phyloP scores from a whole-genome alignment of 2,888 invertebrate genomes.

The Epirrhoe tristata region DNA sequence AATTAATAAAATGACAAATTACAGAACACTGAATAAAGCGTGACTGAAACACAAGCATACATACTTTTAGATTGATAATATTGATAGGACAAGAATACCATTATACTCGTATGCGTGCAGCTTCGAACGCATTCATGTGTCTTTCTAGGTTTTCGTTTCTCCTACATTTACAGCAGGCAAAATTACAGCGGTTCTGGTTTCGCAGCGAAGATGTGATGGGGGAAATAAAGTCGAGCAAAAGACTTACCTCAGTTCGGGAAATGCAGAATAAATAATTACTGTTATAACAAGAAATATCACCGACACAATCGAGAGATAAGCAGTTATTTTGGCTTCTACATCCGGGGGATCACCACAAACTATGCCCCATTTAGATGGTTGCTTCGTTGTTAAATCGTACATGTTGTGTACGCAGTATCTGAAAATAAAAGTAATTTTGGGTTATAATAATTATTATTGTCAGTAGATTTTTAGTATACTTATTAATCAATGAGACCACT shows the following conservation, averaged over 20 bases:
- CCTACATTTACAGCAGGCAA: too few species aligned
- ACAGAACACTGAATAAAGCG: too few species aligned
- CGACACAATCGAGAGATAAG: constrained; percentile 65
- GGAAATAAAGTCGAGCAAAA: background rate
- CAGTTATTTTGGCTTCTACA: constrained; percentile 22
- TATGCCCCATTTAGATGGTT: background rate
- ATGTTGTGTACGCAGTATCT: constrained; percentile 24
- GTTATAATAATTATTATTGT: background rate
- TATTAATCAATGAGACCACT: too few species aligned
- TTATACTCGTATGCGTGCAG: too few species aligned
- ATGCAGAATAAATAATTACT: constrained; percentile 57
- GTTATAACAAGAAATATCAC: constrained; percentile 63
- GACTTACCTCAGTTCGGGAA: constrained; percentile 66
- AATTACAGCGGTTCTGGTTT: too few species aligned
- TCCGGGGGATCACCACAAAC: background rate
- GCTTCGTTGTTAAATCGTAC: background rate
- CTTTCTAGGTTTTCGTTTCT: too few species aligned
- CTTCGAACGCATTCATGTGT: too few species aligned
- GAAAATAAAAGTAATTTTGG: constrained; percentile 4
- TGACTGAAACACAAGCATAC: too few species aligned
- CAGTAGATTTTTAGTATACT: too few species aligned
- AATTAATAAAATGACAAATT: too few species aligned
- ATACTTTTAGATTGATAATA: background rate
- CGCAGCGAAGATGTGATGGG: too few species aligned
- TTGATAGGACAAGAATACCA: too few species aligned